Evolutionary conservation across 2,888 invertebrate species (phyloP), one percentile per base, ranked within the genome.

Genomic region (Aethes cnicana): DNA sequence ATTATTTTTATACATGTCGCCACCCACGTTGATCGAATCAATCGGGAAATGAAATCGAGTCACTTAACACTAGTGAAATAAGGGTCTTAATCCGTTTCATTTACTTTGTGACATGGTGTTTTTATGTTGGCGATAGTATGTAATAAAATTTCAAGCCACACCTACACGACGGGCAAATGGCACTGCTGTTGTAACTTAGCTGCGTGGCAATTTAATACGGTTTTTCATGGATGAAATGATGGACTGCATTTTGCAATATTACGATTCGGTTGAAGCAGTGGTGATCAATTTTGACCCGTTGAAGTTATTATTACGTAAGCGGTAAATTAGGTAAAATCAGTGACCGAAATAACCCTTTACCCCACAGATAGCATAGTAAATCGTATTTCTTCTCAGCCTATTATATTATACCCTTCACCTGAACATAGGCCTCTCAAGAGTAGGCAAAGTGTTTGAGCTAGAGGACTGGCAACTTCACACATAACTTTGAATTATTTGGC

Each of bases 191-290:
- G 52, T 26, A 52, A 52, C 33, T 21, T 39, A 12, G 28, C 17
- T 49, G 54, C n/a, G n/a, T 44, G 26, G 33, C 36, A 50, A 50
- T 53, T 49, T 33, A 35, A 46, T 36, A 26, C 18, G 28, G 30
- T 53, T 61, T 60, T 61, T 58, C 46, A 55, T 52, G 57, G 61
- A 63, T 57, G 57, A 54, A 60, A 61, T 55, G 46, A 59, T 55
- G 52, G 53, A 54, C 59, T 47, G 46, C 11, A 56, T 62, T 58
- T 58, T 54, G 61, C 57, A 63, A 65, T 37, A 42, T 14, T 37
- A 14, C 12, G n/a, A 36, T 25, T 39, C 17, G 6, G 30, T 23
- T 11, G 30, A 25, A 23, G 18, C 23, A 0, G 23, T 44, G 37
- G 6, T 25, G 18, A 11, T 32, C 14, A 50, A 28, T 23, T 23